Base-by-base conservation (phyloP, 2,888 invertebrate species). In the Chesias legatella region DNA sequence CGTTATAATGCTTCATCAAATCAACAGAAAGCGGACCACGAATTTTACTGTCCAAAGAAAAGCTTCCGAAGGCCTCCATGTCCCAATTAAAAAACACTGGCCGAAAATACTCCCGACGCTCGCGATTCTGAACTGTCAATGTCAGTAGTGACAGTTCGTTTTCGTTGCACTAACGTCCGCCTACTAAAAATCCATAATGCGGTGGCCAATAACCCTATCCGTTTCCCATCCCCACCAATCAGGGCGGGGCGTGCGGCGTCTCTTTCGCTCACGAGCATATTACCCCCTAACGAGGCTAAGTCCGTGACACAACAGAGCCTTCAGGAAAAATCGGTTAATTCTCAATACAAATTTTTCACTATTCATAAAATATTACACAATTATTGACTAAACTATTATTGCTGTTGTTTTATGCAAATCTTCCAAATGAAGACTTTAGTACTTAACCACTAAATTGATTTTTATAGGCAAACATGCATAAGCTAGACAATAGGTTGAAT, bases 161-260 rank as follows among this genome's bases (percentile, higher is more conserved):
- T 67, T 71, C 66, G 63, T 60, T 63, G 44, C 55, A 51, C 58
- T 53, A 50, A 60, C 71, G 71, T 70, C 70, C 74, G 58, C 52
- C 58, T 50, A 73, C 74, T 77, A 79, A 84, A 84, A 86, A 84
- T 85, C 85, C 69, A 84, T 84, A 86, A 84, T 75, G 67, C 64
- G 60, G 56, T 67, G 58, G 57, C 86, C 86, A 84, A 85, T 86
- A 75, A 81, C 76, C 72, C 50, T 58, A 64, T 53, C 58, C 53
- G 63, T 63, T 65, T 62, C 25, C 60, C 60, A 69, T 69, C 81
- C 85, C 83, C 80, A 68, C 82, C 75, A 67, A 67, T 70, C 58
- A 71, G 76, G 84, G 85, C 84, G 84, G 73, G 72, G 81, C 73
- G 58, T 53, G 48, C 47, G 54, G 65, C 67, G 62, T 85, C 85